phyloP scores from a whole-genome alignment of 2,113 vertebrate genomes.

The Sitta europaea region DNA sequence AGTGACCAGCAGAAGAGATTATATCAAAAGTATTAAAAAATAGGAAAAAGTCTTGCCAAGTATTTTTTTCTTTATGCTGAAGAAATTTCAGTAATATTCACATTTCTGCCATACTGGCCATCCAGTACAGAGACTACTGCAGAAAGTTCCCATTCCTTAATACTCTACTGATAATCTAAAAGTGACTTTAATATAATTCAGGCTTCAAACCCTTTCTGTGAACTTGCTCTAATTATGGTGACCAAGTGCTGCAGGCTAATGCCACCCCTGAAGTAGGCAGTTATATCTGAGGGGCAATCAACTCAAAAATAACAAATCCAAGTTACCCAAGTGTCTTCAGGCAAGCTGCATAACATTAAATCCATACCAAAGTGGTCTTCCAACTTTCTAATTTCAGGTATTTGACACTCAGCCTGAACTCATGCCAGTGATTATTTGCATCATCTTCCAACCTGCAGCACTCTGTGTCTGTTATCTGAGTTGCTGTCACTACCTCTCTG shows the following conservation, averaged over 20 bases:
- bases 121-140: not conserved
- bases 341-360: not conserved
- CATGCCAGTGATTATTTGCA: not conserved
- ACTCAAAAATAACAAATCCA: not conserved
- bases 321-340: not conserved
- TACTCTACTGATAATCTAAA: not conserved
- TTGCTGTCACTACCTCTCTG: conserved; percentile 13
- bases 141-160: not conserved
- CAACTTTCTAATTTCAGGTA: not conserved
- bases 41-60: not conserved
- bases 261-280: not conserved
- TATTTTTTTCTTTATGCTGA: not conserved
- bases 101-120: not conserved
- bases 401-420: conserved; percentile 4
- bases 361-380: not conserved
- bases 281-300: not conserved
- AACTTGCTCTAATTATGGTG: not conserved
- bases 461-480: not conserved
- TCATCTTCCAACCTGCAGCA: not conserved
- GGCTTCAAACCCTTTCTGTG: not conserved
- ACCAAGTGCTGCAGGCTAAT: not conserved
- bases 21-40: not conserved
- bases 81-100: not conserved
- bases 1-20: not conserved
- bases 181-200: not conserved